These are phyloP conservation scores for Eidolon helvum DNA, from an alignment of 2,113 vertebrate species.

Conservation along the genomic window DNA sequence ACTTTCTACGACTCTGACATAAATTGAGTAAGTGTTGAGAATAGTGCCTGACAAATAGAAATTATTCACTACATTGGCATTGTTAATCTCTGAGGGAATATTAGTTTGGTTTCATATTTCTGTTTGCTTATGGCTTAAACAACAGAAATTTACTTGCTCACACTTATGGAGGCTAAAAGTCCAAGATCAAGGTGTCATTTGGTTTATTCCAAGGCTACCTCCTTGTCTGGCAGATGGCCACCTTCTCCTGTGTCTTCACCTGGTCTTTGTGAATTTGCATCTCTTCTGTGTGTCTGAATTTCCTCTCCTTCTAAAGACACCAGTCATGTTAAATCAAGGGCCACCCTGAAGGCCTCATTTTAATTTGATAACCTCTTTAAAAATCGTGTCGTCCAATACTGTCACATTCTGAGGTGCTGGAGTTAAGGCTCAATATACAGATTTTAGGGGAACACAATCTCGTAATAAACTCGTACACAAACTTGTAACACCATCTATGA, in stretches of 20 bases:
- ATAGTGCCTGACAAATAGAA: neutral
- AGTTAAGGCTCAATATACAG: neutral
- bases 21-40: neutral
- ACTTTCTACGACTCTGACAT: neutral
- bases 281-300: neutral
- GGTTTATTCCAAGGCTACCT: neutral
- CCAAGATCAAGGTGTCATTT: no score
- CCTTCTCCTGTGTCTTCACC: neutral
- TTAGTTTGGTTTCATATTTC: neutral
- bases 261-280: neutral
- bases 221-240: no score
- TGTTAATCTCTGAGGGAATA: neutral
- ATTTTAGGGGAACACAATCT: neutral
- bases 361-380: neutral
- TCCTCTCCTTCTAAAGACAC: neutral
- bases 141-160: neutral
- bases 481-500: neutral
- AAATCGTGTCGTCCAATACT: fast-evolving
- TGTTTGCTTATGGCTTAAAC: neutral
- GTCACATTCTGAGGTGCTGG: neutral
- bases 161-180: neutral
- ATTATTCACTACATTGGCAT: neutral
- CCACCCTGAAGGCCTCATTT: neutral
- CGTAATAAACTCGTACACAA: no score
- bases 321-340: neutral